phyloP scores from a whole-genome alignment of 2,113 vertebrate species.

The Ceyx cyanopectus region DNA sequence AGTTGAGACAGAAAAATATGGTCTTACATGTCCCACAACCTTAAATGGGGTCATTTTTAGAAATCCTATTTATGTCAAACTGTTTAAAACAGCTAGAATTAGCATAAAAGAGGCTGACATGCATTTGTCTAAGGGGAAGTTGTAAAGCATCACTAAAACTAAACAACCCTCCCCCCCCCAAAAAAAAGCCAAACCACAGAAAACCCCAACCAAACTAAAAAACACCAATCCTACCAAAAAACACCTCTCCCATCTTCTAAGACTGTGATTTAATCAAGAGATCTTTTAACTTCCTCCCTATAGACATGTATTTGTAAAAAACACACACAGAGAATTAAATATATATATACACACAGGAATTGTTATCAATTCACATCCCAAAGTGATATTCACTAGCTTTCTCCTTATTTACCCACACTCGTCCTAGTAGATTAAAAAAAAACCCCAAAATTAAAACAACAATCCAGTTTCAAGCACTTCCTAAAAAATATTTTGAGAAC shows the following conservation, averaged over 20 bases:
- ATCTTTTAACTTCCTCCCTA: conserved; percentile 46
- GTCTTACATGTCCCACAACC: not conserved
- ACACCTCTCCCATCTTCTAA: not conserved
- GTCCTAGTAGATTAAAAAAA: not conserved
- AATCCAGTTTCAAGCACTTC: conserved; percentile 33
- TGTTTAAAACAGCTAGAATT: conserved; percentile 1
- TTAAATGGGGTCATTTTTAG: not conserved
- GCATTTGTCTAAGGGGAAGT: not conserved
- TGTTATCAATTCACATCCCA: not conserved
- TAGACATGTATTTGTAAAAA: not conserved
- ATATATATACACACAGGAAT: not conserved
- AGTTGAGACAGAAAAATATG: conserved; percentile 27
- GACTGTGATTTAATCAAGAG: not conserved
- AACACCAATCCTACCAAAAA: too few species aligned
- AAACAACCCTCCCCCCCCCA: too few species aligned
- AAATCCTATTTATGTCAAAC: conserved; percentile 5
- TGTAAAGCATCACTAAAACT: conserved; percentile 9
- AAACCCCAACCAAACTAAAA: too few species aligned
- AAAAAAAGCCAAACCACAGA: too few species aligned
- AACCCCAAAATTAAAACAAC: not conserved
- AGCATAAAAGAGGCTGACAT: conserved; percentile 3
- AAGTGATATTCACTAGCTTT: conserved; percentile 4
- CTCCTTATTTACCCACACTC: not conserved
- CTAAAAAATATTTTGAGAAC: not conserved
- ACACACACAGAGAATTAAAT: conserved; percentile 19